Base-by-base conservation (phyloP, 2,113 vertebrate genomes). In the Tragelaphus strepsiceros region DNA sequence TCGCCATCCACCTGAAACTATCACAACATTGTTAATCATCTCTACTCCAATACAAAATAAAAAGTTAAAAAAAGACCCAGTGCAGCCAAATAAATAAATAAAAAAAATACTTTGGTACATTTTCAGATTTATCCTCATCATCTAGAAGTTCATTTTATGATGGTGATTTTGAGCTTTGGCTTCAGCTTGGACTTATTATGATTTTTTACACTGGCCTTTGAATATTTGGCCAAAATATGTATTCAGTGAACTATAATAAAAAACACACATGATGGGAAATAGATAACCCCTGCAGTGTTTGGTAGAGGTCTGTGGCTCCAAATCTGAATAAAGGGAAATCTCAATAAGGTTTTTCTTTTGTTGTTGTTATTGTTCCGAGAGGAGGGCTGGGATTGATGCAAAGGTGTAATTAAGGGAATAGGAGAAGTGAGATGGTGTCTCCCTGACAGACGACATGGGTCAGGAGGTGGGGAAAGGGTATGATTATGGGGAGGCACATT, bases 111-210 rank as follows among this genome's bases (percentile, higher is more conserved):
- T 95, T 93, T 71, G 53, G 32, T 62, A 78, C 35, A 78, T 39
- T 91, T 94, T 96, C 54, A 93, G 43, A 61, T 97, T 80, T 78
- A 89, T 61, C 35, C 19, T 78, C 59, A 91, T 91, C 54, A 83
- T 46, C 17, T 85, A 51, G n/a, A 59, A 93, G 17, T 86, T 94
- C n/a, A 94, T 92, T 92, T 85, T 94, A 90, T 81, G 43, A 49
- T 74, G 7, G 21, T 22, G 32, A 90, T 81, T 85, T 96, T 96
- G 43, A 64, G 6, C 2, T 58, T 87, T 92, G 93, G 21, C 22
- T 26, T 91, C 28, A 22, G 21, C 24, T 96, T 96, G 67, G 6
- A 87, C 26, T 58, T 35, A 59, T 74, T 81, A 35, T 67, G 30
- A 86, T 90, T 90, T 96, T 53, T 54, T 82, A 84, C 10, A 91